Conservation (phyloP, 2,797 vertebrate genomes). For the Propithecus perrieri region DNA sequence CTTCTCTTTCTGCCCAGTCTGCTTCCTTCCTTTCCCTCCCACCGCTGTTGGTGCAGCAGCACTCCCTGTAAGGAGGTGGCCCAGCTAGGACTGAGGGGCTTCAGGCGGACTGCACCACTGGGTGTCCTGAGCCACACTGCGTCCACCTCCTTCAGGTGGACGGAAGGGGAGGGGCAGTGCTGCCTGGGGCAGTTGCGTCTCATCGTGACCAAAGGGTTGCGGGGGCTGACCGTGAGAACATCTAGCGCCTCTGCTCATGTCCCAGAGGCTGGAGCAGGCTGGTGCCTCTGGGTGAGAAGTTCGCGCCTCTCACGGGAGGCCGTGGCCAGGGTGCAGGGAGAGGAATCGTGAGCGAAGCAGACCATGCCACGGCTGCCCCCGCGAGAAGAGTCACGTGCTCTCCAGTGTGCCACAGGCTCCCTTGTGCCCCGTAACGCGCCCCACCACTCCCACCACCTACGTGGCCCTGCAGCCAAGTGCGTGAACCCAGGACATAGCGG, state of each 20-base stretch:
- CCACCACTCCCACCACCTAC: background rate
- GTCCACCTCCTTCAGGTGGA: background rate
- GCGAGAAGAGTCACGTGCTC: background rate
- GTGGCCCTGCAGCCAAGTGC: background rate
- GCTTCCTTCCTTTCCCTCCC: background rate
- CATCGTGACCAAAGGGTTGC: background rate
- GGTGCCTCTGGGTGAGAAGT: background rate
- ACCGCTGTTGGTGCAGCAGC: background rate
- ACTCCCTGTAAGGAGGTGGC: background rate
- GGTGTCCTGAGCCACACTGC: background rate
- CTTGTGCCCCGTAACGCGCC: background rate
- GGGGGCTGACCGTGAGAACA: rapidly evolving
- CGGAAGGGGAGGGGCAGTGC: background rate
- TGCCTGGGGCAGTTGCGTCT: background rate
- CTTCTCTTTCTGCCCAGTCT: background rate
- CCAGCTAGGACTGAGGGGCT: background rate
- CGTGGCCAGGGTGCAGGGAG: background rate
- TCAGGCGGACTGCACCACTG: background rate
- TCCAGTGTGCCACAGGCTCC: background rate
- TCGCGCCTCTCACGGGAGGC: background rate
- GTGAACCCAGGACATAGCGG: background rate
- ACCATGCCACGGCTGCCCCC: background rate
- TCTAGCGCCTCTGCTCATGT: background rate
- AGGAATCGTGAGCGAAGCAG: background rate
- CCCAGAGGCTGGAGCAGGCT: background rate